Percentiles rank a stretch among this genome's conserved stretches.
These are phyloP conservation scores for Trachelipus rathkii DNA, from an alignment of 1,140 invertebrate species.

Conservation along the genomic window DNA sequence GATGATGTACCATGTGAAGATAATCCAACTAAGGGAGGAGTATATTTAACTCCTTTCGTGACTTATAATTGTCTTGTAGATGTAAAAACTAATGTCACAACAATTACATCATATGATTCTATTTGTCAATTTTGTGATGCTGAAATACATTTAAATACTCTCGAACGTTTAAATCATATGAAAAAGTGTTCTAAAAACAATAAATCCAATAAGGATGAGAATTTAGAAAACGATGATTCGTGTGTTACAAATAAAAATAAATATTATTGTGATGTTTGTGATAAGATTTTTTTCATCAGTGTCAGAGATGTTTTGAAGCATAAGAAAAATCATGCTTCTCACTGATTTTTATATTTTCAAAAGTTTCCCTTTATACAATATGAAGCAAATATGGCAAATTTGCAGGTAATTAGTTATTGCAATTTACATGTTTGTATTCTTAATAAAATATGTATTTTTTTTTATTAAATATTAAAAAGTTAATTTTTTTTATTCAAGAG, in stretches of 20 bases:
- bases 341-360: no score
- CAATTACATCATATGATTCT: constrained; percentile 33
- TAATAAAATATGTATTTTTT: no score
- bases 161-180: constrained; percentile 38
- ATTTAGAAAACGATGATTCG: not conserved
- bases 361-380: no score
- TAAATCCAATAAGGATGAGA: not conserved
- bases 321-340: not conserved
- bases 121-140: constrained; percentile 37
- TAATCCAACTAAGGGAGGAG: constrained; percentile 73
- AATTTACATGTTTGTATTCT: no score
- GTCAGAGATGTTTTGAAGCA: not conserved
- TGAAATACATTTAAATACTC: constrained; percentile 34
- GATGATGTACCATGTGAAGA: constrained; percentile 54
- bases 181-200: constrained; percentile 23
- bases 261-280: constrained; percentile 32
- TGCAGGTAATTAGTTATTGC: no score
- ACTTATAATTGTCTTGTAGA: constrained; percentile 67
- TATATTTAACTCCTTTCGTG: constrained; percentile 73
- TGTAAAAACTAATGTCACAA: constrained; percentile 30
- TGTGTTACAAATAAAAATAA: constrained; percentile 31
- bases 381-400: no score
- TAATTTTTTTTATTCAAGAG: no score
- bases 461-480: no score
- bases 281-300: not conserved